Evolutionary conservation across 2,888 invertebrate species (phyloP).

Genomic region (Blera fallax): DNA sequence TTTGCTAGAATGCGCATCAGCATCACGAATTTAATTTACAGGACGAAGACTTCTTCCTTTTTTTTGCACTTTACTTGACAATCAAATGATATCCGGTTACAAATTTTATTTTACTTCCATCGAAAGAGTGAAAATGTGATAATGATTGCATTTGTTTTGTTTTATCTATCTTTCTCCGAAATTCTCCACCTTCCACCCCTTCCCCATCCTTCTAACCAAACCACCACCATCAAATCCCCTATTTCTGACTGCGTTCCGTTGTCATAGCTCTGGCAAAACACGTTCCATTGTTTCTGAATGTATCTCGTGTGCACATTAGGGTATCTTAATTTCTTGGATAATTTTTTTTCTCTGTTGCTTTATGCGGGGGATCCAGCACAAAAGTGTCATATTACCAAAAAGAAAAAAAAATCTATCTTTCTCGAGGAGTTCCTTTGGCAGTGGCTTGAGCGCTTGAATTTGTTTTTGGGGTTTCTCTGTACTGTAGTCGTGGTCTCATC

Average conservation of each 20-base stretch:
- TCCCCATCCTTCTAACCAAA: background rate
- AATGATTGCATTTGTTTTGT: conserved; percentile 68
- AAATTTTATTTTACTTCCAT: conserved; percentile 45
- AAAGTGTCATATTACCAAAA: conserved; percentile 65
- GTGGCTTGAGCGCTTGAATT: conserved; percentile 39
- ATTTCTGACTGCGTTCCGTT: conserved; percentile 31
- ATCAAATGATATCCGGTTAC: conserved; percentile 63
- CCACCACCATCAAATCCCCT: conserved; percentile 11
- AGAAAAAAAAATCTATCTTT: background rate
- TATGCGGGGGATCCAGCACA: conserved; percentile 48
- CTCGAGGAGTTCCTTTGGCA: conserved; percentile 29
- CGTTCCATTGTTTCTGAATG: conserved; percentile 62
- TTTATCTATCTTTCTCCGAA: conserved; percentile 64
- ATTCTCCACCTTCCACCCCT: conserved; percentile 5
- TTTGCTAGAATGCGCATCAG: background rate
- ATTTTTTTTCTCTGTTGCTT: conserved; percentile 18
- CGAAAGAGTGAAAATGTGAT: conserved; percentile 56
- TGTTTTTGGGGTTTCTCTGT: conserved; percentile 36
- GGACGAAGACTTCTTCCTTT: background rate
- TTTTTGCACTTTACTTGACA: conserved; percentile 59
- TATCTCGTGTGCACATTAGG: conserved; percentile 69
- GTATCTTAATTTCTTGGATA: conserved; percentile 65
- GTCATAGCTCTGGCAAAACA: conserved; percentile 47
- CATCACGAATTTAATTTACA: conserved; percentile 8
- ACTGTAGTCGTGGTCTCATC: conserved; percentile 2